Percentiles rank a stretch among this genome's conserved stretches.
These are phyloP conservation scores for Poeciliopsis retropinna DNA, from an alignment of 2,113 vertebrate species.

Conservation along the genomic window DNA sequence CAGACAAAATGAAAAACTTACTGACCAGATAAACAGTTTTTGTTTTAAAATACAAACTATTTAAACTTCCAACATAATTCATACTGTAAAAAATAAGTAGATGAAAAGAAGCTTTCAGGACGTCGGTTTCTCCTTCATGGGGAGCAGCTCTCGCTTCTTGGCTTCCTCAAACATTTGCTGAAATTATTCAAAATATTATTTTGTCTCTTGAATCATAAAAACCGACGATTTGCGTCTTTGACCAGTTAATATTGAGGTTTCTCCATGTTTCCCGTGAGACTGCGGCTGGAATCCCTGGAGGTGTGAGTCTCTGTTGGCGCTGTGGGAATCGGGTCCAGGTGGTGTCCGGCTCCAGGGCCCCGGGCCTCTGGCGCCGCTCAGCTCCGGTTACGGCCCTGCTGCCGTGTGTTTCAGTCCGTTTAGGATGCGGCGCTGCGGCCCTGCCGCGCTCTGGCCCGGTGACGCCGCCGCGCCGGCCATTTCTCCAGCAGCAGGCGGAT, in stretches of 20 bases:
- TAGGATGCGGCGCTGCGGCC: constrained; percentile 42
- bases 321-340: neutral
- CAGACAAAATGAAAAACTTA: neutral
- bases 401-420: neutral
- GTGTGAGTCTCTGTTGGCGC: neutral
- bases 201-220: neutral
- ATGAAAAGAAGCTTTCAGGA: neutral
- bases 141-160: neutral
- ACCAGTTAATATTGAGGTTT: too few relatives aligned
- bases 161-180: neutral
- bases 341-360: too few relatives aligned
- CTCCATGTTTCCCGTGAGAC: neutral
- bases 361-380: neutral
- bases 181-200: neutral
- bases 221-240: too few relatives aligned
- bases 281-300: neutral
- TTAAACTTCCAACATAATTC: neutral
- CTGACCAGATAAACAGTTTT: neutral
- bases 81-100: neutral
- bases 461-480: constrained; percentile 52
- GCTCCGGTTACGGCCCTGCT: neutral
- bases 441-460: constrained; percentile 42
- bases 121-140: neutral
- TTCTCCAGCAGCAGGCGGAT: constrained; percentile 60
- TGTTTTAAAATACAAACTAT: neutral